These are phyloP conservation scores for Fragum whitleyi DNA, from an alignment of 2,888 invertebrate genomes.

Conservation along the genomic window DNA sequence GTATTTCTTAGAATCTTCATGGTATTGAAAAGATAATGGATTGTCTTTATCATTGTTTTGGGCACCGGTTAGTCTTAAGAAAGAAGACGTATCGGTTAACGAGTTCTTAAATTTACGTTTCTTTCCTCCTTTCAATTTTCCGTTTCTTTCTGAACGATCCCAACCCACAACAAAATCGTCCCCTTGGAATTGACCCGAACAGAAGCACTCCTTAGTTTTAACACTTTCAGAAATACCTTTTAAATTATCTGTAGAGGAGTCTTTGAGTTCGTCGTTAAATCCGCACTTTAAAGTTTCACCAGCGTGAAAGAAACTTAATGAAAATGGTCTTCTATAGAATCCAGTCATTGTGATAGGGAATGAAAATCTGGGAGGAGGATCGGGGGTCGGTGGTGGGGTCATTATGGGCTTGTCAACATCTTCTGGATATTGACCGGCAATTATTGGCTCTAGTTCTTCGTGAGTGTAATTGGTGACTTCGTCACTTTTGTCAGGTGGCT, in stretches of 20 bases:
- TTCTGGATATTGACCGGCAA: conserved; percentile 44
- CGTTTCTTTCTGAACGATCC: conserved; percentile 29
- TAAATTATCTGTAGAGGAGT: neutral
- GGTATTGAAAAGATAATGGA: conserved; percentile 50
- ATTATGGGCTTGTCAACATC: conserved; percentile 50
- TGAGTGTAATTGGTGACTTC: neutral
- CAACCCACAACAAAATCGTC: conserved; percentile 44
- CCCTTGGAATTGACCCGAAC: conserved; percentile 16
- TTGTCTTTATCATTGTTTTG: conserved; percentile 5
- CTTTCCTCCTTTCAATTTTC: conserved; percentile 37
- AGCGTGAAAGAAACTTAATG: conserved; percentile 39
- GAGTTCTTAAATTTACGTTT: conserved; percentile 27
- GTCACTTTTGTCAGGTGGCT: neutral
- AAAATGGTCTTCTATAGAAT: conserved; percentile 38
- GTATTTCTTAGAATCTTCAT: conserved; percentile 43
- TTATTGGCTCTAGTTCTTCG: conserved; percentile 27
- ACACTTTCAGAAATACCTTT: conserved; percentile 7
- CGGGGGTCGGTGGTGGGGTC: conserved; percentile 36
- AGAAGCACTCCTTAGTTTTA: conserved; percentile 28
- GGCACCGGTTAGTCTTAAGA: conserved; percentile 40
- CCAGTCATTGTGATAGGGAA: neutral
- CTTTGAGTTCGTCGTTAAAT: conserved; percentile 18
- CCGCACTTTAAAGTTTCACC: conserved; percentile 39
- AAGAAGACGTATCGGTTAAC: conserved; percentile 23
- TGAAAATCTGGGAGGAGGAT: conserved; percentile 13